phyloP scores from a whole-genome alignment of 2,797 vertebrate genomes.

The Lepilemur ruficaudatus region DNA sequence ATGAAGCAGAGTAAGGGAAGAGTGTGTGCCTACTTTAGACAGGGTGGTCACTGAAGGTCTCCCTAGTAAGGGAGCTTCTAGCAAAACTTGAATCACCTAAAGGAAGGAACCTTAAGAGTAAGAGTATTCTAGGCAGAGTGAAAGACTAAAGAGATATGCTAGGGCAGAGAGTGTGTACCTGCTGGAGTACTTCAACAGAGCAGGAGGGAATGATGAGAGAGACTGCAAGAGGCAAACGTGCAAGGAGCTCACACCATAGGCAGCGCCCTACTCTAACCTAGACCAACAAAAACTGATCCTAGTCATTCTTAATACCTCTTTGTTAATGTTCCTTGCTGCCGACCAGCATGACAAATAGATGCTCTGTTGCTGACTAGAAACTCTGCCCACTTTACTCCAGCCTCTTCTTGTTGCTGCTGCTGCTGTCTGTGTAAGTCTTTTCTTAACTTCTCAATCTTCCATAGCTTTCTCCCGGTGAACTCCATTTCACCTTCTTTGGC shows the following conservation, averaged over 20 bases:
- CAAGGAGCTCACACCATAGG: too few relatives aligned
- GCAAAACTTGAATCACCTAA: background rate
- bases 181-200: background rate
- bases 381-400: background rate
- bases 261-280: background rate
- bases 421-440: background rate
- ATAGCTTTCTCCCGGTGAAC: constrained; percentile 26
- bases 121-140: background rate
- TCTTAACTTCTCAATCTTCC: constrained; percentile 55
- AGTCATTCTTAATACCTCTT: background rate
- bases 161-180: background rate
- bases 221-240: background rate
- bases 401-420: background rate
- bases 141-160: background rate
- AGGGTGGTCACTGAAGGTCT: background rate
- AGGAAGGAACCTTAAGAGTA: background rate
- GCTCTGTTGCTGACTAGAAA: background rate
- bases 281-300: background rate
- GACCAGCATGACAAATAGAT: background rate
- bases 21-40: background rate
- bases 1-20: background rate
- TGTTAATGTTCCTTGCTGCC: background rate
- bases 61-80: background rate
- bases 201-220: background rate
- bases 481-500: constrained; percentile 56